Conservation (phyloP, 2,113 vertebrate genomes). For the Bufo bufo region DNA sequence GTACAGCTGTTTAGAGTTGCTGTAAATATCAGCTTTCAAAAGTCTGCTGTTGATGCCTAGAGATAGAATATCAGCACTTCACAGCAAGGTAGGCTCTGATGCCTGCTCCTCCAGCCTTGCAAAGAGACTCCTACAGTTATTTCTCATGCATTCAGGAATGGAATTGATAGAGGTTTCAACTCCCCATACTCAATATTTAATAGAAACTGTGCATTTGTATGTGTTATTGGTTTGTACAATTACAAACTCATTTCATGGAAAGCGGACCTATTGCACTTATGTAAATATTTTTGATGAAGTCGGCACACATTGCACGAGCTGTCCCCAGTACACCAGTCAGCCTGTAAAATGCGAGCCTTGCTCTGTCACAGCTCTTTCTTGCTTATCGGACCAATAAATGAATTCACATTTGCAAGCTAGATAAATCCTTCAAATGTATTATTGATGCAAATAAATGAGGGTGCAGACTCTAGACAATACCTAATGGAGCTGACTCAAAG, state of each 20-base stretch:
- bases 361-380: constrained; percentile 64
- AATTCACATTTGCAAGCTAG: constrained; percentile 83
- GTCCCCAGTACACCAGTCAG: constrained; percentile 53
- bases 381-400: constrained; percentile 76
- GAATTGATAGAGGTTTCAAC: constrained; percentile 36
- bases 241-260: constrained; percentile 53
- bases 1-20: neutral
- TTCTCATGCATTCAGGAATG: constrained; percentile 35
- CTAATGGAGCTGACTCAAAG: constrained; percentile 77
- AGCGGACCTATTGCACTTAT: constrained; percentile 50
- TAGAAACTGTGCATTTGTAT: constrained; percentile 51
- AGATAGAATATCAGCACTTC: constrained; percentile 19
- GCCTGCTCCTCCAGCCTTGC: constrained; percentile 14
- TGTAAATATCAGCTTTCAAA: constrained; percentile 19
- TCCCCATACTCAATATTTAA: constrained; percentile 15
- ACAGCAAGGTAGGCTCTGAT: neutral
- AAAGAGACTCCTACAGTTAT: constrained; percentile 36
- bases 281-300: constrained; percentile 56
- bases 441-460: constrained; percentile 82
- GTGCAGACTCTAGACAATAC: constrained; percentile 77
- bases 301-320: constrained; percentile 57
- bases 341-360: constrained; percentile 57
- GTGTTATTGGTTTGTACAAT: constrained; percentile 22
- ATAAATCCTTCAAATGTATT: constrained; percentile 82
- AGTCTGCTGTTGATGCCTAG: neutral